phyloP scores from a whole-genome alignment of 2,113 vertebrate genomes.

The Trichomycterus rosablanca region DNA sequence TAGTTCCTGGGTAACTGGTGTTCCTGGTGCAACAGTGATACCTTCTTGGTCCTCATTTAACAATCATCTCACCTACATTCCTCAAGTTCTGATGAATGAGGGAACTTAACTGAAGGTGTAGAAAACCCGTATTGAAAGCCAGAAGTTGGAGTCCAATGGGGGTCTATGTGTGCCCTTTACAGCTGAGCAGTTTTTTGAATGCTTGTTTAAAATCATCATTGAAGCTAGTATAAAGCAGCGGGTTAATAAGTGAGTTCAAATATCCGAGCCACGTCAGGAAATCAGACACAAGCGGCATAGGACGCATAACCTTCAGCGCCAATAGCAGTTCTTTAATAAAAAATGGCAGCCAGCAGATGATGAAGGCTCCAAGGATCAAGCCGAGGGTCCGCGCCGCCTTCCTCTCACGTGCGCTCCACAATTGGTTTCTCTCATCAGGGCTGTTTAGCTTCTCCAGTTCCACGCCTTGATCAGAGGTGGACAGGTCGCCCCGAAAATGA shows the following conservation, averaged over 20 bases:
- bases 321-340: conserved; percentile 85
- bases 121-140: no score
- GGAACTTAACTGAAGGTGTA: no score
- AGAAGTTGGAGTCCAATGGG: no score
- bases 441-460: conserved; percentile 68
- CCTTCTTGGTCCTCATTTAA: no score
- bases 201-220: conserved; percentile 88
- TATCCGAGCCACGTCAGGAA: conserved; percentile 88
- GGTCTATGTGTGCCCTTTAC: conserved; percentile 68
- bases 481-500: conserved; percentile 75
- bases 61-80: no score
- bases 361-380: conserved; percentile 83
- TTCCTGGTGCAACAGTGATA: background rate
- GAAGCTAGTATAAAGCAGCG: conserved; percentile 87
- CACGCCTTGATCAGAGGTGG: conserved; percentile 71
- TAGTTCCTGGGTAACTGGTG: background rate
- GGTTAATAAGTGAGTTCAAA: conserved; percentile 87
- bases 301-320: conserved; percentile 68
- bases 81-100: no score
- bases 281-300: conserved; percentile 73
- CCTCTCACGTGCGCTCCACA: conserved; percentile 75
- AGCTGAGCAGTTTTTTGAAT: conserved; percentile 79
- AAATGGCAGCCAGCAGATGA: conserved; percentile 87
- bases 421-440: conserved; percentile 72
- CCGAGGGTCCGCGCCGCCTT: conserved; percentile 84